phyloP scores from a whole-genome alignment of 2,888 invertebrate genomes.

The Nasonovia ribisnigri region DNA sequence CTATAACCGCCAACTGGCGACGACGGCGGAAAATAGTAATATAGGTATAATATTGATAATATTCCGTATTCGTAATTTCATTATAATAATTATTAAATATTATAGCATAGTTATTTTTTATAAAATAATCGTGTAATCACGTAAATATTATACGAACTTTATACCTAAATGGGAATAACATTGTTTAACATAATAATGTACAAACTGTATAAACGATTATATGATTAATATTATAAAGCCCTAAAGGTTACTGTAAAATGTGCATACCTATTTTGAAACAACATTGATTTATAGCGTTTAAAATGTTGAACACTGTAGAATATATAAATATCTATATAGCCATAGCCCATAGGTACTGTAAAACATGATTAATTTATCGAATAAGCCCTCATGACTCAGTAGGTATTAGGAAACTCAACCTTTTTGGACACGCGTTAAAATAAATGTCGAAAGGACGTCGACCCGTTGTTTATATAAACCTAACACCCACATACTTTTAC shows the following conservation, averaged over 20 bases:
- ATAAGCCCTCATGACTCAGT: not conserved
- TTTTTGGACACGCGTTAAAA: not conserved
- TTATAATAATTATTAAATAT: no score
- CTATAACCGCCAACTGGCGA: no score
- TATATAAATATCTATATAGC: not conserved
- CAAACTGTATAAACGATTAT: not conserved
- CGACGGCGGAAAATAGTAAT: no score
- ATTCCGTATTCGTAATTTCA: no score
- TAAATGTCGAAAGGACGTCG: not conserved
- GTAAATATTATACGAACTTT: not conserved
- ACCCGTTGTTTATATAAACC: not conserved
- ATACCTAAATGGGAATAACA: not conserved
- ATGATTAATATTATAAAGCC: not conserved
- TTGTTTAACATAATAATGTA: not conserved
- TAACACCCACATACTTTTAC: not conserved
- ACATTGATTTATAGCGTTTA: conserved; percentile 21
- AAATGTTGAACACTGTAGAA: not conserved
- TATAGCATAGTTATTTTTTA: not conserved
- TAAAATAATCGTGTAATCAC: not conserved
- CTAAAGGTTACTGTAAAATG: not conserved
- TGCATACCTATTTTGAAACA: not conserved
- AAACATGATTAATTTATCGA: not conserved
- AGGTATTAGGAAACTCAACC: conserved; percentile 12
- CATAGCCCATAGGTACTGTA: no score
- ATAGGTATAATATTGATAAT: no score